Percentiles rank a stretch among this genome's conserved stretches.
phyloP scores from a whole-genome alignment of 2,113 vertebrate species.

The Sakesphorus luctuosus region DNA sequence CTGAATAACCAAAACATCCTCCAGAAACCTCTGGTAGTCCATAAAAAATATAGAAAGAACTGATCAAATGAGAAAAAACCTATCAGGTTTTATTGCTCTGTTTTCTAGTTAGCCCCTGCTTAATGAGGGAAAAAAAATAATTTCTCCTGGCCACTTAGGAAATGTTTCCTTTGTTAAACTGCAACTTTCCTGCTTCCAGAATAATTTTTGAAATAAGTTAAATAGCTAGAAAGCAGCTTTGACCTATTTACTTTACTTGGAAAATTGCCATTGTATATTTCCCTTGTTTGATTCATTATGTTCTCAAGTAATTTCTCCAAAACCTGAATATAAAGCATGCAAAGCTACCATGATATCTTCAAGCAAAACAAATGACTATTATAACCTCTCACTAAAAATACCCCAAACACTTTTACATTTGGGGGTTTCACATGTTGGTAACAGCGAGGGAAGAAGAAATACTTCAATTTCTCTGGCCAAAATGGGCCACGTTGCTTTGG shows the following conservation, averaged over 20 bases:
- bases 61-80: not conserved
- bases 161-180: not conserved
- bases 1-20: not conserved
- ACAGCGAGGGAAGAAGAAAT: not conserved
- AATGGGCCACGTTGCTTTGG: not conserved
- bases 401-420: not conserved
- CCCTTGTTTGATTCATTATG: not conserved
- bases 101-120: not conserved
- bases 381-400: not conserved
- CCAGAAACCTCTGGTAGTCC: not conserved
- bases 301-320: not conserved
- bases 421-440: not conserved
- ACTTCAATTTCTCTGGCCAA: not conserved
- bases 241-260: not conserved
- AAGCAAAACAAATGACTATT: not conserved
- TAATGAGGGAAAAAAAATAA: not conserved
- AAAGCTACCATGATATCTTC: not conserved
- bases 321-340: not conserved
- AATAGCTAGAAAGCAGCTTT: not conserved
- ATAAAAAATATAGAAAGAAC: not conserved
- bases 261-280: not conserved
- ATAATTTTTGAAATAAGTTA: not conserved
- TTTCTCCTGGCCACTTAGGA: not conserved
- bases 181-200: not conserved
- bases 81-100: not conserved